Base-by-base conservation (phyloP, 2,797 vertebrate species). In the Denticeps clupeoides region DNA sequence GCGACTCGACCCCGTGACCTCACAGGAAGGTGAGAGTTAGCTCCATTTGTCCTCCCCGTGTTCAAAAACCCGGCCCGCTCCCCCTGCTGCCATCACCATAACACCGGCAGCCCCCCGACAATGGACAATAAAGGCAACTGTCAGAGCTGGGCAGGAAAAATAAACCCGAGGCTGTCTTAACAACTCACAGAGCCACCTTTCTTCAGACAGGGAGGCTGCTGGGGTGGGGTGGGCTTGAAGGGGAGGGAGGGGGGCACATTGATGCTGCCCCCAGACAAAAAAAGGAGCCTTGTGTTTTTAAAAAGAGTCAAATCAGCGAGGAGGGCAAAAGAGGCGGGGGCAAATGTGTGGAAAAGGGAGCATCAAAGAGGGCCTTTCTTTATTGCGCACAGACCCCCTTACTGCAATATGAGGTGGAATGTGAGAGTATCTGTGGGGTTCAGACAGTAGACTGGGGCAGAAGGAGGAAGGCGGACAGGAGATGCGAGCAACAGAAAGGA, bases 121-220 rank as follows among this genome's bases (percentile, higher is more conserved):
- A 95, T 89, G 84, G 83, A 83, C 76, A 88, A 85, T 90, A 87
- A 90, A 83, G 80, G 82, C 80, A 84, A 88, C 86, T 90, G 89
- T 89, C 83, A 83, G 64, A 64, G 81, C 72, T 75, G 65, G 77
- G 59, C 63, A 84, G 83, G 81, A 83, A 89, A 88, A 91, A 87
- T 80, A 84, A 84, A 82, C 79, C 78, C 65, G 71, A 53, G 72
- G 52, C 80, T 82, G 75, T 81, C 85, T 83, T 78, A 78, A 84
- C 73, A 77, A 72, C 83, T 84, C 80, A 82, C 81, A 84, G 82
- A 81, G 82, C 80, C 82, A 84, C 78, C 82, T 81, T 80, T 84
- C 69, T 75, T 18, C 27, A 45, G 16, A 47, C 27, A 21, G 10
- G 11, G 51, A 58, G 59, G 45, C 46, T 42, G 13, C 29, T 31